Percentiles rank a stretch among this genome's conserved stretches.
Evolutionary conservation across 2,797 vertebrate genomes (phyloP).

Genomic region (Triplophysa bombifrons): DNA sequence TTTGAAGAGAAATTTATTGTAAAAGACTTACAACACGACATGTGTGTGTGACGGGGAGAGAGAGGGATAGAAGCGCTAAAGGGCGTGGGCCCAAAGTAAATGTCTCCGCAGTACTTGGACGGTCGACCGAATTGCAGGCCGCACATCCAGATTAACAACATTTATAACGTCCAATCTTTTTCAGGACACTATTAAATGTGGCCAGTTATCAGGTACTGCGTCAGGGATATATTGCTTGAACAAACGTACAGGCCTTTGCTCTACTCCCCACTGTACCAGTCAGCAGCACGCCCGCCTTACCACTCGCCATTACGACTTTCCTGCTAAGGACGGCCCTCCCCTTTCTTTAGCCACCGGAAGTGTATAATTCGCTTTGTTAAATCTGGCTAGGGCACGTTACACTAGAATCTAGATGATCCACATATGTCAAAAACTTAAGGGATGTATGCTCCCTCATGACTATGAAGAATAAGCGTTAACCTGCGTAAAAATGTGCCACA

Average conservation of each 20-base stretch:
- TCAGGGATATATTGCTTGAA: constrained; percentile 8
- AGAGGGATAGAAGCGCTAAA: constrained; percentile 13
- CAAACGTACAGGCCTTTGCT: constrained; percentile 21
- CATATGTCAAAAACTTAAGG: background rate
- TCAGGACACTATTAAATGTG: background rate
- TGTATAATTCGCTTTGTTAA: constrained; percentile 33
- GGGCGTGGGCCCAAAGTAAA: constrained; percentile 38
- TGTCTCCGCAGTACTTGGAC: constrained; percentile 20
- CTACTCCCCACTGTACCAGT: constrained; percentile 1
- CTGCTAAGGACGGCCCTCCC: constrained; percentile 23
- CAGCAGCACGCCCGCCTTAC: constrained; percentile 28
- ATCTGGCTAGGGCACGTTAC: constrained; percentile 19
- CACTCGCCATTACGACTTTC: constrained; percentile 39
- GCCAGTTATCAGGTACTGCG: background rate
- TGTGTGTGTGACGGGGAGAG: constrained; percentile 5
- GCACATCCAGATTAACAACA: background rate
- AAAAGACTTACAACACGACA: background rate
- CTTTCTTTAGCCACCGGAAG: constrained; percentile 46
- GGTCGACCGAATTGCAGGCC: constrained; percentile 21
- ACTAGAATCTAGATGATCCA: background rate
- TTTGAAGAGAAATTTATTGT: background rate
- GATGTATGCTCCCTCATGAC: background rate
- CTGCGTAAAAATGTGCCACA: background rate
- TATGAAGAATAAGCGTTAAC: background rate
- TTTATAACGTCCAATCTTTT: background rate